These are phyloP conservation scores for Oreocharis arfaki DNA, from an alignment of 2,113 vertebrate species.

Conservation along the genomic window DNA sequence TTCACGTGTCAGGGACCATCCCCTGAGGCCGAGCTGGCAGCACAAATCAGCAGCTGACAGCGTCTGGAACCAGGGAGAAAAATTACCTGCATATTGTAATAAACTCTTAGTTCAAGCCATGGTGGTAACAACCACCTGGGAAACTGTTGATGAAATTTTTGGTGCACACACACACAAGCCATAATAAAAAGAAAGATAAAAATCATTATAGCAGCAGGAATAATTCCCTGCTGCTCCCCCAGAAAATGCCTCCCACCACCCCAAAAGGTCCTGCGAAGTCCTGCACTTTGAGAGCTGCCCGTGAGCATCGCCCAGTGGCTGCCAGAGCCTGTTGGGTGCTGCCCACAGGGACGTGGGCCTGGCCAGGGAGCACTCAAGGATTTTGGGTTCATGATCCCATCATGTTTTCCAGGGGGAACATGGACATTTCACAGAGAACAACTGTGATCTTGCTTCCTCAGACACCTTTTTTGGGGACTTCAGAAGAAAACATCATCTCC, in stretches of 20 bases:
- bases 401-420: background rate
- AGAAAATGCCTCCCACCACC: background rate
- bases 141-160: background rate
- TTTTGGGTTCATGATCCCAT: background rate
- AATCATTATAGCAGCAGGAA: background rate
- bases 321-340: rapidly evolving
- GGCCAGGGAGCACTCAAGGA: background rate
- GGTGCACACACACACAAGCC: background rate
- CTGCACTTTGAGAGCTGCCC: background rate
- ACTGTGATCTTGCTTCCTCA: background rate
- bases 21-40: background rate
- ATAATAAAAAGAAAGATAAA: background rate
- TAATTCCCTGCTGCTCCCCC: background rate
- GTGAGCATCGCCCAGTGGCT: rapidly evolving
- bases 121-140: background rate
- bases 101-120: background rate
- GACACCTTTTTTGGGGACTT: background rate
- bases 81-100: background rate
- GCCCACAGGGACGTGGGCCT: background rate
- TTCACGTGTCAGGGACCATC: background rate
- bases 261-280: background rate
- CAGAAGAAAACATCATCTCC: background rate
- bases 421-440: background rate
- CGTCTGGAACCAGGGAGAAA: background rate
- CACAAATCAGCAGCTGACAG: background rate